Conservation (phyloP, 2,797 vertebrate genomes). For the Triplophysa yarkandensis region DNA sequence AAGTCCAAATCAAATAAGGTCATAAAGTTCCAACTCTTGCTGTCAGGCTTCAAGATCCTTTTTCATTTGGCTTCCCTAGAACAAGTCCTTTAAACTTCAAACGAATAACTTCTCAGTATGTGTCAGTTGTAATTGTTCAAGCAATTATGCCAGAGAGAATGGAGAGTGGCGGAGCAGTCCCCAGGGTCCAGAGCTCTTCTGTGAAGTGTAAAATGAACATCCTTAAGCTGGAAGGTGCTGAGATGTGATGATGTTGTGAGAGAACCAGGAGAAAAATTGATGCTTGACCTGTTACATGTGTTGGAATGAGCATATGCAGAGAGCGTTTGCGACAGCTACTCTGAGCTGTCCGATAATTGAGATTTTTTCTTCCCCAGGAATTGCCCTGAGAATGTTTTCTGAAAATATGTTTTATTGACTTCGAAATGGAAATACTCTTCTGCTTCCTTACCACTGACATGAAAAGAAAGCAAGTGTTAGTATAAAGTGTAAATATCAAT, state of each 20-base stretch:
- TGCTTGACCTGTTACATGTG: conserved; percentile 49
- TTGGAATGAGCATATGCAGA: conserved; percentile 40
- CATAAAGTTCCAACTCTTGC: conserved; percentile 42
- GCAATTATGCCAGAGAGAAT: conserved; percentile 55
- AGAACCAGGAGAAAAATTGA: conserved; percentile 43
- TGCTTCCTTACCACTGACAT: neutral
- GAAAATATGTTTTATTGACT: conserved; percentile 41
- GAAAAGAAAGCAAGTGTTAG: conserved; percentile 25
- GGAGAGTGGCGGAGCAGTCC: conserved; percentile 40
- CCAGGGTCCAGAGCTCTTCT: conserved; percentile 44
- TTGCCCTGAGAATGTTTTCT: conserved; percentile 42
- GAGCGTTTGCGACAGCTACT: conserved; percentile 21
- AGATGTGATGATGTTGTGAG: conserved; percentile 34
- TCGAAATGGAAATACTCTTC: conserved; percentile 26
- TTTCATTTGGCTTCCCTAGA: conserved; percentile 50
- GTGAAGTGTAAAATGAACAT: conserved; percentile 54
- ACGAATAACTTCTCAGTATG: conserved; percentile 52
- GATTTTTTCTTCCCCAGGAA: conserved; percentile 31
- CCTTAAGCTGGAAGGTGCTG: conserved; percentile 38
- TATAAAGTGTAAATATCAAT: conserved; percentile 30
- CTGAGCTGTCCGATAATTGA: conserved; percentile 44
- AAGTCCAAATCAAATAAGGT: conserved; percentile 55
- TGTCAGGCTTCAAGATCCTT: conserved; percentile 44
- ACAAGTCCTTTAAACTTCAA: conserved; percentile 57
- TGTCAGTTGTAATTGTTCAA: conserved; percentile 59